Evolutionary conservation across 2,888 invertebrate genomes (phyloP).

Genomic region (Pocota personata): DNA sequence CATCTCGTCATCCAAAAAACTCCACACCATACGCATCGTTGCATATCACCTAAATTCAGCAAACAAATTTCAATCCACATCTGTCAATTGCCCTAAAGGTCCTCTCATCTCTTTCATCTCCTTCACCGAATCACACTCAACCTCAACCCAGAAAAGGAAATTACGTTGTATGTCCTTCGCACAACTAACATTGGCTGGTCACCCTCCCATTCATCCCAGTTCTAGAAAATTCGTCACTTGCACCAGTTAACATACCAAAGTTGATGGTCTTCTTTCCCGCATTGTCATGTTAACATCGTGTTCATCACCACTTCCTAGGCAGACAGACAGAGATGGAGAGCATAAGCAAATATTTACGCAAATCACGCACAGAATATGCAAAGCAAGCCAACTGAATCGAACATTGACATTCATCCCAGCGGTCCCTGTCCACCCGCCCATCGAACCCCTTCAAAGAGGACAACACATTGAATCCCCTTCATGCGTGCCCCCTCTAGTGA

Average conservation of each 20-base stretch:
- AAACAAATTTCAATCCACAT: neutral
- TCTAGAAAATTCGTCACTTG: conserved; percentile 12
- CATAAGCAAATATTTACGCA: conserved; percentile 63
- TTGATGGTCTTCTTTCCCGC: conserved; percentile 51
- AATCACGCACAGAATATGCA: conserved; percentile 69
- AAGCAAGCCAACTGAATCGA: conserved; percentile 55
- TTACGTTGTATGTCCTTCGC: neutral
- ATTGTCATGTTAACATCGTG: conserved; percentile 65
- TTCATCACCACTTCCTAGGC: conserved; percentile 53
- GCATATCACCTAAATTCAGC: conserved; percentile 9
- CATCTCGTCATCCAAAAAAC: conserved; percentile 22
- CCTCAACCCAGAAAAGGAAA: neutral
- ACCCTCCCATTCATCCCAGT: neutral
- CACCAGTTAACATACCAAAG: conserved; percentile 50
- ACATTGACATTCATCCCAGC: conserved; percentile 20
- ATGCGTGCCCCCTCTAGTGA: conserved; percentile 12
- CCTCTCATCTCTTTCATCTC: neutral
- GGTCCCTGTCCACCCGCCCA: neutral
- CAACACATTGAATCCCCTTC: neutral
- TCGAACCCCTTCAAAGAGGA: neutral
- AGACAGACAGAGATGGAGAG: conserved; percentile 4
- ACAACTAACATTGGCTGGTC: conserved; percentile 20
- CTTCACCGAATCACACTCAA: neutral
- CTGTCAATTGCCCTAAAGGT: neutral
- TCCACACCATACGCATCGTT: conserved; percentile 2